phyloP scores from a whole-genome alignment of 2,113 vertebrate species.

The Telmatochromis bifrenatus region DNA sequence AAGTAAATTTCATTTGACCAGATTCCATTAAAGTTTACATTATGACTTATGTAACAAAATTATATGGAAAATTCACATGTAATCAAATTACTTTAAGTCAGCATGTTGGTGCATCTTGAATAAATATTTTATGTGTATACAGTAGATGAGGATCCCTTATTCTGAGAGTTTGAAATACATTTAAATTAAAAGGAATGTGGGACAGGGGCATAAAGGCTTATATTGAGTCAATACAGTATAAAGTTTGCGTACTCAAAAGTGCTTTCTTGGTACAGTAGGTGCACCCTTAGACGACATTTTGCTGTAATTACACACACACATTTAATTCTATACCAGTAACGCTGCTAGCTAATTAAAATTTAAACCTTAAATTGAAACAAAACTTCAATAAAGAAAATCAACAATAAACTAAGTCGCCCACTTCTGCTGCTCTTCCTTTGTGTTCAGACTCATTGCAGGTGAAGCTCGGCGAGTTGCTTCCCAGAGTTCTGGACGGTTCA shows the following conservation, averaged over 20 bases:
- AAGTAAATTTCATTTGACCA: background rate
- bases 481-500: conserved; percentile 90
- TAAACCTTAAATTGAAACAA: background rate
- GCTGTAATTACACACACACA: background rate
- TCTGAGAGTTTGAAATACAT: background rate
- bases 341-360: background rate
- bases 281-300: background rate
- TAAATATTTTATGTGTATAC: background rate
- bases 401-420: accelerated
- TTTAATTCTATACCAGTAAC: background rate
- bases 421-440: background rate
- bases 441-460: conserved; percentile 79
- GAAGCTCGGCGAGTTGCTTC: conserved; percentile 87
- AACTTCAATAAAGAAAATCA: accelerated
- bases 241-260: accelerated
- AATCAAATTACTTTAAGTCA: background rate
- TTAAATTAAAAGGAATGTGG: background rate
- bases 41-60: background rate
- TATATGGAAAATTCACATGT: background rate
- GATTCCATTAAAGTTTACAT: background rate
- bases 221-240: background rate
- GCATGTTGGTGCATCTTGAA: background rate
- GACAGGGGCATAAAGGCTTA: background rate
- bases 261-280: background rate
- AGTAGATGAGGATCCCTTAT: background rate